These are phyloP conservation scores for Alectoris magna DNA, from an alignment of 2,797 vertebrate species.

Conservation along the genomic window DNA sequence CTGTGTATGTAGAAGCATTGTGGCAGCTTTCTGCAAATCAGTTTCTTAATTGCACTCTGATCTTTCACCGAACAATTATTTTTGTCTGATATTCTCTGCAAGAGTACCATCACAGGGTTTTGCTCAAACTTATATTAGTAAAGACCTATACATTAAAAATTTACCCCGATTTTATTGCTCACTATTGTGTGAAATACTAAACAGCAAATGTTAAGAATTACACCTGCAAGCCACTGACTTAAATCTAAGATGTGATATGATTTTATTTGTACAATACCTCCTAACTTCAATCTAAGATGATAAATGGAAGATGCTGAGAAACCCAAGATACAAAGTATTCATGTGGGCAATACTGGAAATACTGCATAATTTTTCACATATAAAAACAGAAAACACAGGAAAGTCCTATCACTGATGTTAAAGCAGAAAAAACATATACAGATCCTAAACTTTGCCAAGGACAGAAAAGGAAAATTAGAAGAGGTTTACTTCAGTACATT, in stretches of 20 bases:
- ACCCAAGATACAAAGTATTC: background rate
- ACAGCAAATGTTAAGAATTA: background rate
- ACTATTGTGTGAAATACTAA: background rate
- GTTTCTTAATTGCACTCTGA: background rate
- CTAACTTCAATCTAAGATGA: background rate
- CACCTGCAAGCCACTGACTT: background rate
- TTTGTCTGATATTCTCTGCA: background rate
- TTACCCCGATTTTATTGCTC: background rate
- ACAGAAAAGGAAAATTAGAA: background rate
- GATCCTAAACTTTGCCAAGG: background rate
- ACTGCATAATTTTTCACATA: background rate
- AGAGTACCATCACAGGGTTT: background rate
- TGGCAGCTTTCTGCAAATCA: background rate
- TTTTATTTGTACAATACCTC: background rate
- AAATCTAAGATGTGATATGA: background rate
- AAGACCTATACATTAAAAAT: background rate
- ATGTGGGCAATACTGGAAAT: background rate
- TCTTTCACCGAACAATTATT: background rate
- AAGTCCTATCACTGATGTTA: no score
- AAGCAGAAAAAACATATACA: no score
- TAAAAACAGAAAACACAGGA: background rate
- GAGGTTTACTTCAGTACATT: accelerated
- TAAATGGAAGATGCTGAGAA: background rate
- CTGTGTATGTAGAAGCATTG: background rate
- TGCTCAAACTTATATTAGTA: background rate